Percentiles rank a stretch among this genome's conserved stretches.
Conservation (phyloP, 2,797 vertebrate genomes). For the Premnoplex brunnescens region DNA sequence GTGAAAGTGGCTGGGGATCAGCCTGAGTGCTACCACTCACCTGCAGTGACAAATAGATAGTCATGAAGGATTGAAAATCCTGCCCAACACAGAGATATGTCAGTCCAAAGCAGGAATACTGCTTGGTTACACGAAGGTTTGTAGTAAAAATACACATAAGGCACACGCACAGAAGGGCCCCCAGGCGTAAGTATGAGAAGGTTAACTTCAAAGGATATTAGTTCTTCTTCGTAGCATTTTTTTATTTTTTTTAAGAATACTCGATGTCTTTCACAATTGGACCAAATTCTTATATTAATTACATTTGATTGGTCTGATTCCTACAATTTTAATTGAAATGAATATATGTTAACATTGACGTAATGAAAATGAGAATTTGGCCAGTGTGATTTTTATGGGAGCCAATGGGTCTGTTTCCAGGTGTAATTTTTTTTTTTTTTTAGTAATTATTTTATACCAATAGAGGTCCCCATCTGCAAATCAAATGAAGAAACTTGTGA, state of each 20-base stretch:
- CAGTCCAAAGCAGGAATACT: slow-evolving; percentile 61
- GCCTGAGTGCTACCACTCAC: slow-evolving; percentile 80
- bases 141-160: neutral
- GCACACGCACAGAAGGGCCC: neutral
- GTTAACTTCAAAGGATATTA: slow-evolving; percentile 1
- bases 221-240: neutral
- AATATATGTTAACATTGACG: fast-evolving
- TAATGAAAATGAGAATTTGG: neutral
- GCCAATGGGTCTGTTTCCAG: neutral
- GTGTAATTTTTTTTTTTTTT: neutral
- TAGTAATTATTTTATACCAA: slow-evolving; percentile 74
- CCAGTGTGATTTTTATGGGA: neutral
- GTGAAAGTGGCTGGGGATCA: slow-evolving; percentile 82
- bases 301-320: neutral
- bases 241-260: neutral
- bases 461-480: slow-evolving; percentile 82
- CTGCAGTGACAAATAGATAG: slow-evolving; percentile 81
- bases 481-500: slow-evolving; percentile 64
- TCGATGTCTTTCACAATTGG: neutral
- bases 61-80: slow-evolving; percentile 81
- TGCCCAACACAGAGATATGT: slow-evolving; percentile 73
- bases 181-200: neutral
- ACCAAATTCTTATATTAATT: neutral
- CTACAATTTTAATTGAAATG: neutral
- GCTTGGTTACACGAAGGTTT: neutral